Evolutionary conservation across 2,113 vertebrate genomes (phyloP).

Genomic region (Callipepla squamata): DNA sequence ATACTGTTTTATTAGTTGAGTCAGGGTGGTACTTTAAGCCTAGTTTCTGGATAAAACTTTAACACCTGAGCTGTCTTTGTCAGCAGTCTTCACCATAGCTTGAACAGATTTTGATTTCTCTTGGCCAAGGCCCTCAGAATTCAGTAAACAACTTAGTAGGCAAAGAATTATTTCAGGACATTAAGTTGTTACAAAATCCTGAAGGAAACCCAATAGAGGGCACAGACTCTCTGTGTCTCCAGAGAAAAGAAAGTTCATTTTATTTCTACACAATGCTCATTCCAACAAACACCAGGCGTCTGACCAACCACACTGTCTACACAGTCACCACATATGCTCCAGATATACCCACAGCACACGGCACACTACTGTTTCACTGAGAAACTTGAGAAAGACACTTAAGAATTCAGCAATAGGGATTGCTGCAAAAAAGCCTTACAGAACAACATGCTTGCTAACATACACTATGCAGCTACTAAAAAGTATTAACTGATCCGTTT

Average conservation of each 20-base stretch:
- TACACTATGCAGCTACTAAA: background rate
- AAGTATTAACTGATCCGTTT: background rate
- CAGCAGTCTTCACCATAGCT: background rate
- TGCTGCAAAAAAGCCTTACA: background rate
- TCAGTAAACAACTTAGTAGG: background rate
- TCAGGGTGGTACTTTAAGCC: background rate
- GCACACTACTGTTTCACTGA: background rate
- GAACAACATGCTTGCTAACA: background rate
- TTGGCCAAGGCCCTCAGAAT: background rate
- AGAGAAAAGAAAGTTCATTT: background rate
- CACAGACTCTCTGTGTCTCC: background rate
- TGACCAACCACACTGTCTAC: background rate
- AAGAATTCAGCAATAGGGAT: background rate
- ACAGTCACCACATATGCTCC: background rate
- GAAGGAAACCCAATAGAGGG: background rate
- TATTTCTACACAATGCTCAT: background rate
- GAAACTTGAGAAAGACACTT: background rate
- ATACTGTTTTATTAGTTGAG: background rate
- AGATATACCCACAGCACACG: accelerated
- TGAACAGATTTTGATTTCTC: background rate
- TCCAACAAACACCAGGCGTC: background rate
- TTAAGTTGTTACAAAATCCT: background rate
- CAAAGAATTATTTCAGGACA: background rate
- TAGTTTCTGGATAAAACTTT: background rate
- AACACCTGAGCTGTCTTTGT: background rate